Percentiles rank a stretch among this genome's conserved stretches.
phyloP scores from a whole-genome alignment of 2,797 vertebrate species.

The Microctenopoma steveboyesi region DNA sequence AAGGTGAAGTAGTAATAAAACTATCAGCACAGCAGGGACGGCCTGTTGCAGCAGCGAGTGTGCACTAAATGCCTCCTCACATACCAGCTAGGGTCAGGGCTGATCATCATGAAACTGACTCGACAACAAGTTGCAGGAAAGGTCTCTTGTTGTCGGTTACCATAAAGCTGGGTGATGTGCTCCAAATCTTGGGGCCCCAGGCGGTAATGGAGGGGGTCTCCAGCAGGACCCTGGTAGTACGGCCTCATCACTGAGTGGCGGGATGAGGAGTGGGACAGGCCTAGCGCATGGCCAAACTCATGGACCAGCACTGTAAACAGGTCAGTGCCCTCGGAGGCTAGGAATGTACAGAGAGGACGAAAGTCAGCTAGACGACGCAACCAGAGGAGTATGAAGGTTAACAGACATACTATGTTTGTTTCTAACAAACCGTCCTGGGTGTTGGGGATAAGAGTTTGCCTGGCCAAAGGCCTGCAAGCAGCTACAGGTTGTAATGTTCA shows the following conservation, averaged over 20 bases:
- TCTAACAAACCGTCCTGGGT: not conserved
- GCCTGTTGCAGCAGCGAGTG: too few species aligned
- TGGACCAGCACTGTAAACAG: constrained; percentile 82
- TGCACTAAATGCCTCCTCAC: not conserved
- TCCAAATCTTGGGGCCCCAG: constrained; percentile 74
- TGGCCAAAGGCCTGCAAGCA: not conserved
- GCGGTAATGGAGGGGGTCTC: constrained; percentile 81
- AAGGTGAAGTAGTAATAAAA: too few species aligned
- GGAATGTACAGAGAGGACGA: too few species aligned
- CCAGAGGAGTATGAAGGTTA: not conserved
- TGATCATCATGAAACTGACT: not conserved
- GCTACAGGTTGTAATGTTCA: not conserved
- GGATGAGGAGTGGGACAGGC: constrained; percentile 81
- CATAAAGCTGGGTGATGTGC: constrained; percentile 81
- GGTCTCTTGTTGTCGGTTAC: constrained; percentile 38
- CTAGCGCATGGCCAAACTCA: constrained; percentile 84
- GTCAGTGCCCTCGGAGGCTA: constrained; percentile 79
- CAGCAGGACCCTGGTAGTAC: constrained; percentile 83
- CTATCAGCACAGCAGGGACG: too few species aligned
- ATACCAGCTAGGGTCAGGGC: too few species aligned
- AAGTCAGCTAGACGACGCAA: not conserved
- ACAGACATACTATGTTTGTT: too few species aligned
- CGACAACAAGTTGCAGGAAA: too few species aligned
- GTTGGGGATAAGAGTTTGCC: too few species aligned
- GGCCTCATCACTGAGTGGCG: constrained; percentile 84